phyloP scores from a whole-genome alignment of 2,797 vertebrate species.

The Gallinago stenura region DNA sequence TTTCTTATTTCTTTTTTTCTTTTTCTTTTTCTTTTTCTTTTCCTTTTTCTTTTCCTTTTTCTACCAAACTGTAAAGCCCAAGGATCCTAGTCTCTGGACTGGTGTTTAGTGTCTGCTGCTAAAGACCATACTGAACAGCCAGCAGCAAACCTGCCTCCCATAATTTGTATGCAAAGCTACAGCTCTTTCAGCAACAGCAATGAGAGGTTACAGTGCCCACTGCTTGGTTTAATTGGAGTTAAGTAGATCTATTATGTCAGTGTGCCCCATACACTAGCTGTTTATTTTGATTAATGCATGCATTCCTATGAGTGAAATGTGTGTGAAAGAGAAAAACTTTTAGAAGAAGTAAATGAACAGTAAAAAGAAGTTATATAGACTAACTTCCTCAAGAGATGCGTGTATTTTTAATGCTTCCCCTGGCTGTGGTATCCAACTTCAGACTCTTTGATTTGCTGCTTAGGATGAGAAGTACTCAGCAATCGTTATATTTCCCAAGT shows the following conservation, averaged over 20 bases:
- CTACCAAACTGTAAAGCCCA: background rate
- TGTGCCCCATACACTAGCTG: conserved; percentile 44
- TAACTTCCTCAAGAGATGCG: background rate
- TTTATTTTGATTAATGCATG: conserved; percentile 74
- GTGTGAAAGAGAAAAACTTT: background rate
- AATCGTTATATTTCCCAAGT: background rate
- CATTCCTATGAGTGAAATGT: background rate
- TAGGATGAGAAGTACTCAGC: background rate
- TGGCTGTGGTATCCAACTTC: background rate
- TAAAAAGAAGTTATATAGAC: background rate
- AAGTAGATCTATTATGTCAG: conserved; percentile 61
- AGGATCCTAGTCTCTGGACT: background rate
- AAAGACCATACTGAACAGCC: background rate
- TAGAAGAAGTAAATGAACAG: conserved; percentile 11
- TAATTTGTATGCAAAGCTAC: conserved; percentile 54
- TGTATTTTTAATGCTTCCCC: background rate
- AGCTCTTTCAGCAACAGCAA: background rate
- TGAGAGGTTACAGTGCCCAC: conserved; percentile 56
- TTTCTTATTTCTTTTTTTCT: too few species aligned
- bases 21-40: too few species aligned
- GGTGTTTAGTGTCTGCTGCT: background rate
- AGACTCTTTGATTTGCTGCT: background rate
- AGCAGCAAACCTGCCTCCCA: background rate
- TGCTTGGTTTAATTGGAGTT: conserved; percentile 75
- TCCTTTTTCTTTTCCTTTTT: too few species aligned